phyloP scores from a whole-genome alignment of 2,888 invertebrate species.

The Drosophila peninsularis region DNA sequence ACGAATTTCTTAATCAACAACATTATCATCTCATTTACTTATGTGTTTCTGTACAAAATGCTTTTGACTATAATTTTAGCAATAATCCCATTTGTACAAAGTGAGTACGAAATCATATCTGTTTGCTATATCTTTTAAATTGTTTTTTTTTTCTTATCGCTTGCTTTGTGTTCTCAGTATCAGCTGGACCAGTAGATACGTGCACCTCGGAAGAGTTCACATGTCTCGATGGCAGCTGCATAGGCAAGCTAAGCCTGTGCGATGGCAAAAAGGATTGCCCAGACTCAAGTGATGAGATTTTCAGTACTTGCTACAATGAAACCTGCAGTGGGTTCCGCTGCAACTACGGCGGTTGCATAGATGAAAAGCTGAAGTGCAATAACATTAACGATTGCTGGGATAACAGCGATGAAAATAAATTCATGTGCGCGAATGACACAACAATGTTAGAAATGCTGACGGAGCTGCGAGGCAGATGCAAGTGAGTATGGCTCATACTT shows the following conservation, averaged over 20 bases:
- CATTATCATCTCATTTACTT: neutral
- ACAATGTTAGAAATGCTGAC: rapidly evolving
- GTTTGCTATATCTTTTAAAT: no score
- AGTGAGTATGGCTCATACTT: no score
- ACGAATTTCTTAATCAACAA: neutral
- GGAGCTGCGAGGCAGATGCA: conserved; percentile 10
- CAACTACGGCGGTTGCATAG: conserved; percentile 49
- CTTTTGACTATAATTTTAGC: neutral
- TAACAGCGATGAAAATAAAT: conserved; percentile 39
- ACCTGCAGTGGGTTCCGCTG: conserved; percentile 34
- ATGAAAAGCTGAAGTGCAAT: conserved; percentile 7
- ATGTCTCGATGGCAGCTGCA: neutral
- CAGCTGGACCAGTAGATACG: neutral
- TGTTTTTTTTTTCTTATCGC: neutral
- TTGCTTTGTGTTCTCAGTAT: neutral
- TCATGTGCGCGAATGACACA: conserved; percentile 6
- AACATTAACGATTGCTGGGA: conserved; percentile 16
- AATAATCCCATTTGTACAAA: neutral
- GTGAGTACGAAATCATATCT: neutral
- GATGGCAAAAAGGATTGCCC: conserved; percentile 29
- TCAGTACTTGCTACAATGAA: conserved; percentile 11
- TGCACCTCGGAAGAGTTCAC: neutral
- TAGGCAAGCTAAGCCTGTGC: conserved; percentile 5
- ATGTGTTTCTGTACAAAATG: neutral
- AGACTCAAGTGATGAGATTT: conserved; percentile 41